Base-by-base conservation (phyloP, 2,888 invertebrate species). In the Stenichneumon culpator region DNA sequence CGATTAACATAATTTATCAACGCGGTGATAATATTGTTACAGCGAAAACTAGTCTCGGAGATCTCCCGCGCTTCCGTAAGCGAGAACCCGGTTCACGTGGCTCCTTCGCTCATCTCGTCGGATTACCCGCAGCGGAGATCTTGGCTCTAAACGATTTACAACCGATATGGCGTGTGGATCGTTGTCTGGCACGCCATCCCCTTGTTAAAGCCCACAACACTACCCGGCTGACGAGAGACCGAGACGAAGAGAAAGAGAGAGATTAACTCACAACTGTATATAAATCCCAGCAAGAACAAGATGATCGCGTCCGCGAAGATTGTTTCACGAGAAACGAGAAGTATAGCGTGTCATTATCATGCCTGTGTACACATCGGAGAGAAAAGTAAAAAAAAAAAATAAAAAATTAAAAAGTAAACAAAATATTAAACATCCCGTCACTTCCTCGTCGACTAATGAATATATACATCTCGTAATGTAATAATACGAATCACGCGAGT, bases 101-200 rank as follows among this genome's bases (percentile, higher is more conserved):
- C 22, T 52, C 47, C 19, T 65, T 19, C 47, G n/a, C 50, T 52
- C 75, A 77, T 77, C 65, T 50, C 65, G 32, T 67, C 52, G 28
- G 25, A 22, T 39, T 54, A 50, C 65, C 60, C 78, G 78, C 79
- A 78, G 78, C 84, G 68, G 75, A 79, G 68, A 79, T 65, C 75
- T 78, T 74, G 79, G 78, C 75, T 74, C 82, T 86, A 86, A 87
- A 87, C 87, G 87, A 86, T 87, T 87, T 87, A 87, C 86, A 83
- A 82, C 74, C 86, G 68, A 84, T 86, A 86, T 84, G 44, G 81
- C 84, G 75, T 82, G 74, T 57, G 86, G 72, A 86, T 87, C 83
- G 79, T 79, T 84, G 68, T 82, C 80, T 52, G 81, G 79, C 87
- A 85, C 86, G 85, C 83, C 86, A 86, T 78, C 83, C 75, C 63